Conservation (phyloP, 2,888 invertebrate genomes). For the Epsilonema sp. region DNA sequence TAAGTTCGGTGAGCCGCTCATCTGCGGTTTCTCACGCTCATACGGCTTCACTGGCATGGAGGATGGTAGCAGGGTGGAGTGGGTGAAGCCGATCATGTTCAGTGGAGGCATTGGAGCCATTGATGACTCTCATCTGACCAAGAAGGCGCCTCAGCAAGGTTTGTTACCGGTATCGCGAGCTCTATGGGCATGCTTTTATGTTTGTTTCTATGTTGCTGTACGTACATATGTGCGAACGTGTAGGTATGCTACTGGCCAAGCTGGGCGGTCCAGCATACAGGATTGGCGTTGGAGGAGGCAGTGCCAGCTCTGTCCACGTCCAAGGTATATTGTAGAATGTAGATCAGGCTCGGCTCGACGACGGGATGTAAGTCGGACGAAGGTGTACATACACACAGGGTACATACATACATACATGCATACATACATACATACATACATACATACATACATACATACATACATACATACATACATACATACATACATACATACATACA, state of each 20-base stretch:
- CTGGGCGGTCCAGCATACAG: conserved; percentile 90
- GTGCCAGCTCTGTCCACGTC: conserved; percentile 71
- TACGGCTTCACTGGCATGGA: conserved; percentile 50
- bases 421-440: too few relatives aligned
- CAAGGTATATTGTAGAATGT: too few relatives aligned
- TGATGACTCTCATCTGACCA: conserved; percentile 57
- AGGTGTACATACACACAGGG: too few relatives aligned
- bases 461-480: too few relatives aligned
- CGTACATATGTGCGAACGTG: background rate
- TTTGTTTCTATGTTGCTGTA: too few relatives aligned
- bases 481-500: too few relatives aligned
- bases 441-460: too few relatives aligned
- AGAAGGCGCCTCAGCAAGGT: conserved; percentile 53
- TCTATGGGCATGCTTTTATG: too few relatives aligned
- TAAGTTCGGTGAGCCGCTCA: conserved; percentile 90
- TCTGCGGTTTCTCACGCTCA: conserved; percentile 70
- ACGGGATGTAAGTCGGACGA: too few relatives aligned
- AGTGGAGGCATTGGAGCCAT: conserved; percentile 84
- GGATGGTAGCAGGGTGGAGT: conserved; percentile 44
- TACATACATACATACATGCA: too few relatives aligned
- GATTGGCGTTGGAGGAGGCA: conserved; percentile 95
- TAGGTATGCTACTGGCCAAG: conserved; percentile 61
- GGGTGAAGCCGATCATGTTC: conserved; percentile 97
- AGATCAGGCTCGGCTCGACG: too few relatives aligned
- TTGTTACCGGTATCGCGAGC: too few relatives aligned